Evolutionary conservation across 1,140 invertebrate genomes (phyloP).

Genomic region (Bombyx mori): DNA sequence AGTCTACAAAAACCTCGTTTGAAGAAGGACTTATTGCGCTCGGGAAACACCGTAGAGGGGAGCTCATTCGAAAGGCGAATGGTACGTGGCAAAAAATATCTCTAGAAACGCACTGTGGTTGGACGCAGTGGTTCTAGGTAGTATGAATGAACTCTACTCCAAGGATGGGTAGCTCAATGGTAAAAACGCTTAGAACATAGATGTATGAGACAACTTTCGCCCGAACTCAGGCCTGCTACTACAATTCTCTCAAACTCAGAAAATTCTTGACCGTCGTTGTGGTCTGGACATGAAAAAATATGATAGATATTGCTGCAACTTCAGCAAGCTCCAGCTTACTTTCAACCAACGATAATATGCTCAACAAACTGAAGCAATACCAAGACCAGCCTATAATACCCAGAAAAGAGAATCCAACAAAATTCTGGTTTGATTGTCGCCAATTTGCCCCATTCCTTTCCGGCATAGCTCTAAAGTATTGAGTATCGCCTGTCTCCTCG

Average conservation of each 20-base stretch:
- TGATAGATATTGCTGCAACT: conserved; percentile 11
- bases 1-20: too few species aligned
- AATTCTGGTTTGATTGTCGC: conserved; percentile 20
- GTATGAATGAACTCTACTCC: too few species aligned
- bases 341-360: conserved; percentile 17
- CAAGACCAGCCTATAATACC: conserved; percentile 15
- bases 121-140: too few species aligned
- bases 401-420: conserved; percentile 17
- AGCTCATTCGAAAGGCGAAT: too few species aligned
- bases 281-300: conserved; percentile 21
- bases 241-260: conserved; percentile 10
- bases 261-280: conserved; percentile 14
- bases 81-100: too few species aligned
- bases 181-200: conserved; percentile 17
- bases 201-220: conserved; percentile 24
- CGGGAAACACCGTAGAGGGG: too few species aligned
- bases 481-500: conserved; percentile 23
- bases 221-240: conserved; percentile 6
- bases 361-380: conserved; percentile 22
- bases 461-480: conserved; percentile 27
- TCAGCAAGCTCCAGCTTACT: conserved; percentile 3
- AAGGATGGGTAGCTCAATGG: too few species aligned
- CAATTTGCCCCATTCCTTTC: conserved; percentile 24
- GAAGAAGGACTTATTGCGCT: too few species aligned
- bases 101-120: too few species aligned